Base-by-base conservation (phyloP, 2,797 vertebrate genomes). In the Pseudochirops cupreus region DNA sequence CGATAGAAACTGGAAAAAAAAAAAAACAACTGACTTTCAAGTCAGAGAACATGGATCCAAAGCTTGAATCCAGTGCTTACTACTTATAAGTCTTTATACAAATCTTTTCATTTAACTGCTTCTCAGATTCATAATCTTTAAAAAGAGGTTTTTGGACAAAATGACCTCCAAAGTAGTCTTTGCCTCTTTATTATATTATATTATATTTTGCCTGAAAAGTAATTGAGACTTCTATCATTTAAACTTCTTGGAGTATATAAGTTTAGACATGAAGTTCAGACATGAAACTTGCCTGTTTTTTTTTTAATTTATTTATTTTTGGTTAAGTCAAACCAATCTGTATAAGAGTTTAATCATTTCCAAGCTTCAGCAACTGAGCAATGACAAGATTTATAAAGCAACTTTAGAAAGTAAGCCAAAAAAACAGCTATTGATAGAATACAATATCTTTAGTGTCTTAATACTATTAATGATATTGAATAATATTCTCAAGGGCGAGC, bases 281-380 rank as follows among this genome's bases (percentile, higher is more conserved):
- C 21, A 57, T 57, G 56, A 57, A 87, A 87, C 94, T 0, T 39
- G 1, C 74, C 59, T 82, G 91, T 58, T 13, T 67, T 57, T 24
- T 57, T 46, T 46, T 46, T 46, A 46, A 46, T 46, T 46, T 46
- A 46, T 2, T 18, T 56, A 21, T 18, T 56, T 56, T 28, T 24
- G 82, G 12, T 91, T 54, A 91, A 91, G 57, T 39, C 14, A 11
- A 95, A 16, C 18, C 52, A 93, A 59, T 90, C 3, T 67, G 26
- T 90, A 14, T 52, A 56, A 57, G 56, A 94, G 31, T 58, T 1
- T 90, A 94, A 91, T 55, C 53, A 92, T 91, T 94, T 94, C 56
- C 87, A 62, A n/a, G 54, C 6, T 58, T 67, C 46, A 46, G 91
- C 57, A 62, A 92, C 94, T 96, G 33, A 39, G 59, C 56, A 95